A percentile compares a stretch with the other conserved stretches of the same genome.
These are phyloP conservation scores for Dysmachus trigonus DNA, from an alignment of 2,888 invertebrate species.

Conservation along the genomic window DNA sequence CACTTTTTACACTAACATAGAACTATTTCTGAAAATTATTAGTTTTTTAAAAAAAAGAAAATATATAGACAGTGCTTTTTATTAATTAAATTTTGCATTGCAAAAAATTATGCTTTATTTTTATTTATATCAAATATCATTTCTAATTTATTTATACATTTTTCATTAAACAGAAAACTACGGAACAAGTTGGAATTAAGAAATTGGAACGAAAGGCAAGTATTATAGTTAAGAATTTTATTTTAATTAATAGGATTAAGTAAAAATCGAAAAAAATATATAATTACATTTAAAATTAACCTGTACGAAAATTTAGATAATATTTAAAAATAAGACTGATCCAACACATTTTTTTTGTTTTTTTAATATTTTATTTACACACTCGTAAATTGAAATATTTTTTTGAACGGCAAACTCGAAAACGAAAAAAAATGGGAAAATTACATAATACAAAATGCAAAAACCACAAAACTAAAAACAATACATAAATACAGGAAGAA, in stretches of 20 bases:
- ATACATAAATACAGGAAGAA: neutral
- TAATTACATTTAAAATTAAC: too few species aligned
- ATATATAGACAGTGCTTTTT: neutral
- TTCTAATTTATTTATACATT: neutral
- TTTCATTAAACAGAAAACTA: constrained; percentile 10
- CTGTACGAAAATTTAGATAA: neutral
- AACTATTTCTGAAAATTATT: neutral
- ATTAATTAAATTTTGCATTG: neutral
- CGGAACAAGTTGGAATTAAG: constrained; percentile 3
- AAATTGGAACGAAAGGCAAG: constrained; percentile 48
- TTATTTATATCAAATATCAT: neutral
- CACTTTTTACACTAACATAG: neutral
- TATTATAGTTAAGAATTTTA: neutral
- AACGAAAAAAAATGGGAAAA: neutral
- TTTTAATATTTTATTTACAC: too few species aligned
- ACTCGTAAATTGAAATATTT: neutral
- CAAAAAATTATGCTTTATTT: neutral
- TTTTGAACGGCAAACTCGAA: neutral
- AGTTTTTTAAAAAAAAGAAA: neutral
- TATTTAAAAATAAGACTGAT: neutral
- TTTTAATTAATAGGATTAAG: neutral
- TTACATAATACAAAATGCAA: neutral
- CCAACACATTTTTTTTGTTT: too few species aligned
- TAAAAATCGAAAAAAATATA: too few species aligned
- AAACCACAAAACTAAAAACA: neutral